phyloP scores from a whole-genome alignment of 2,888 invertebrate species.

The Pycnomerus fuliginosus region DNA sequence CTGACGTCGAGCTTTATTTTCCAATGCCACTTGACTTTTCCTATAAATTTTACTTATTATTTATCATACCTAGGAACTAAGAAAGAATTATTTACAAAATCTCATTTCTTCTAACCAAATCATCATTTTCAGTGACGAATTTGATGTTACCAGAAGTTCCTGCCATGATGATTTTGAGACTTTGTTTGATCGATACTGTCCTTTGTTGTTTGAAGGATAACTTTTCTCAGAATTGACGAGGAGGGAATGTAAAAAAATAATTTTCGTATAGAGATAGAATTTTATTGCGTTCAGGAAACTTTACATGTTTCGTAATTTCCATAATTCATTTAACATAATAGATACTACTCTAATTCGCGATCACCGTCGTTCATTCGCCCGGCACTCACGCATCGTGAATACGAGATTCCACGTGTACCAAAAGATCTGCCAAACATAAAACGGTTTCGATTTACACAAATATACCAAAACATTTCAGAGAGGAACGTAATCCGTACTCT shows the following conservation, averaged over 20 bases:
- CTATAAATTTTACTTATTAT: constrained; percentile 28
- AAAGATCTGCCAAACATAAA: constrained; percentile 43
- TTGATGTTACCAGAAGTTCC: too few relatives aligned
- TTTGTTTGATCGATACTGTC: too few relatives aligned
- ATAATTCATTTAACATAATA: constrained; percentile 50
- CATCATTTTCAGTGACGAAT: too few relatives aligned
- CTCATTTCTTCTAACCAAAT: constrained; percentile 10
- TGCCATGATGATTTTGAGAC: too few relatives aligned
- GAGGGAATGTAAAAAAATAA: too few relatives aligned
- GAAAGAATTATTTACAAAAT: constrained; percentile 7
- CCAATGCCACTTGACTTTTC: constrained; percentile 39
- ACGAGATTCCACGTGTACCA: constrained; percentile 39
- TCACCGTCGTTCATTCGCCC: constrained; percentile 30
- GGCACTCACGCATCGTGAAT: constrained; percentile 31
- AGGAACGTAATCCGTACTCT: constrained; percentile 55
- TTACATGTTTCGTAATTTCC: constrained; percentile 54
- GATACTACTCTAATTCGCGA: constrained; percentile 37
- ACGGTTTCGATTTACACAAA: constrained; percentile 41
- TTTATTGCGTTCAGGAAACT: constrained; percentile 58
- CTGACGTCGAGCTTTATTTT: constrained; percentile 33
- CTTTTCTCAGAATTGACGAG: too few relatives aligned
- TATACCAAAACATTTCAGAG: constrained; percentile 45
- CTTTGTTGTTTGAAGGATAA: too few relatives aligned
- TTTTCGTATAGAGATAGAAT: constrained; percentile 53
- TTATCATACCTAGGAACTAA: neutral